Base-by-base conservation (phyloP, 1,140 invertebrate genomes). In the Euwallacea similis region DNA sequence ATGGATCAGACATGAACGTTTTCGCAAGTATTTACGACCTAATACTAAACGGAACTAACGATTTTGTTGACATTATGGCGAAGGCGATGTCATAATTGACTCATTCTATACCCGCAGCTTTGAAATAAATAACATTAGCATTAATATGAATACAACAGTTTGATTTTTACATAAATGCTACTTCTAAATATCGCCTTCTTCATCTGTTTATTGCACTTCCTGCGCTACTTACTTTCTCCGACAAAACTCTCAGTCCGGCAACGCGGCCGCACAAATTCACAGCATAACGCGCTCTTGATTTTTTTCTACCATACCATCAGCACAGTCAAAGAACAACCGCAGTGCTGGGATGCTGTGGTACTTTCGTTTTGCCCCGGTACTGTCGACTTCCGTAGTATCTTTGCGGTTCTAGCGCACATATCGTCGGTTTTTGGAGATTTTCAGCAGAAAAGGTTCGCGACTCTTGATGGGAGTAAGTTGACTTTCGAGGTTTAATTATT, bases 211-310 rank as follows among this genome's bases (percentile, higher is more conserved):
- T 33, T 33, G 21, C 21, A 4, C 21, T 2, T 33, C 21, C 1
- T 33, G 21, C 4, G 21, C 1, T 33, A 33, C 21, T 33, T 33
- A 33, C 21, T 33, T 33, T 4, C 21, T 33, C 21, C 4, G 21
- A 33, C 4, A 33, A 33, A 33, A 33, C 21, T 33, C 21, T 1
- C 21, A 33, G 21, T 8, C 10, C 16, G 65, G 55, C 65, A 67
- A 67, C 65, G 16, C 43, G 16, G 63, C 33, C 10, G 16, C 10
- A 7, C 53, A 6, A 54, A 58, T 16, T 43, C 13, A 15, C 47
- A 33, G 65, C 50, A 58, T 58, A 54, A 55, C 43, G 47, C 63
- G 47, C 65, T 67, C 33, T 66, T 66, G 8, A 56, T 67, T 67
- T 67, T 67, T 67, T 67, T 13, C n/a, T 16, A 15, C 15, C 21